Evolutionary conservation across 92 coral and sea anemone species (phyloP), one percentile per base, ranked within the genome.

Genomic region (Nematostella vectensis): DNA sequence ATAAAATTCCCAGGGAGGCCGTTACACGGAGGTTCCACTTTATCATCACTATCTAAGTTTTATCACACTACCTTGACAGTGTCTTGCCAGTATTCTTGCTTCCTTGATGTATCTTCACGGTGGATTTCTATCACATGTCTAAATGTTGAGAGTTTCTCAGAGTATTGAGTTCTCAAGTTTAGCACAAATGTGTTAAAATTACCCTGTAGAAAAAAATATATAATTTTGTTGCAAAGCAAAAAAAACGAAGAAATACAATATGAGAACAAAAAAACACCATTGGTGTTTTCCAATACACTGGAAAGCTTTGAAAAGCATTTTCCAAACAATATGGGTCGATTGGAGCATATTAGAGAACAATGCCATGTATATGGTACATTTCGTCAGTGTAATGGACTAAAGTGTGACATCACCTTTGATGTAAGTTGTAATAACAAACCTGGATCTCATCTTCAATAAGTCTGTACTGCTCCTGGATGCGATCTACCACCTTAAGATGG

Each of bases 131-230:
- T 91, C 8, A 91, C 98, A 50, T 91, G 96, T 48, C 98, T 79
- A 28, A 91, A 86, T 3, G 98, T 91, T 22, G 82, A 50, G 22
- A 86, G 80, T 52, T 91, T 91, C 29, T 74, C 83, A n/a, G 86
- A 72, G 38, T 91, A 91, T 29, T 91, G 84, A 29, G 83, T 70
- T 31, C 96, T 82, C 47, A 91, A 63, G 30, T 67, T 83, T 54
- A 91, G 76, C 48, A 91, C 98, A 72, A 85, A 91, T 4, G 94
- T 88, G 68, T 91, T 91, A 67, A 91, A 91, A 67, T 91, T 88
- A 29, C 93, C 98, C 87, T 85, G 65, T 15, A 27, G 44, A 33
- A 24, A 56, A 18, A 61, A 10, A n/a, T n/a, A n/a, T n/a, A n/a
- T n/a, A n/a, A n/a, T n/a, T n/a, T n/a, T n/a, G n/a, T n/a, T n/a